Base-by-base conservation (phyloP, 2,888 invertebrate species). In the Bombylius major region DNA sequence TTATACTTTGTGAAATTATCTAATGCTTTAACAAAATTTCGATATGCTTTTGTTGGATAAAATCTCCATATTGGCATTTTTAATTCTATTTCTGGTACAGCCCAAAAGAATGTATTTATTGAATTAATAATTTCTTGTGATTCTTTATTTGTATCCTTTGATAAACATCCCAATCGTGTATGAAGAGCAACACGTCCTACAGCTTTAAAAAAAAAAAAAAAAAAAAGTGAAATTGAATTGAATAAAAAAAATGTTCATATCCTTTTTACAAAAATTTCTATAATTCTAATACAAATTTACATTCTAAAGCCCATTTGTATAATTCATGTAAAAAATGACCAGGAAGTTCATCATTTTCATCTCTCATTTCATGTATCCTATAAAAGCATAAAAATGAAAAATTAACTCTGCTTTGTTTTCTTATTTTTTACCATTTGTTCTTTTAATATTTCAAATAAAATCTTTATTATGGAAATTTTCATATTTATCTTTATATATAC, bases 241-340 rank as follows among this genome's bases (percentile, higher is more conserved):
- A 7, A 46, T 36, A 46, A 44, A 50, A 49, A n/a, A 23, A 23
- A 23, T 23, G 23, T 23, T 23, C 23, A 13, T 5, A 12, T 44
- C 5, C 11, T 31, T 47, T n/a, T 47, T 46, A 47, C 47, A 48
- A 36, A 47, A 46, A 36, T 9, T 36, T 5, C 34, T 36, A 6
- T 34, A 36, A 36, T 7, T 36, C 8, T 36, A 8, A 36, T 36
- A 4, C 3, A 36, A 56, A 81, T 84, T 82, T 75, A 89, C 95
- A 93, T 79, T 95, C 94, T 46, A 95, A 76, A 13, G 92, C 89
- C 95, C 95, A 95, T 68, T 90, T 86, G 71, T 90, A 89, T 57
- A 93, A 83, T 73, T 92, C 90, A 66, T 90, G 90, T 65, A 88
- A 83, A 67, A 94, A 91, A 68, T 91, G 85, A 36, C 79, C 79